These are phyloP conservation scores for Lepisosteus osseus DNA, from an alignment of 2,113 vertebrate genomes.

Conservation along the genomic window DNA sequence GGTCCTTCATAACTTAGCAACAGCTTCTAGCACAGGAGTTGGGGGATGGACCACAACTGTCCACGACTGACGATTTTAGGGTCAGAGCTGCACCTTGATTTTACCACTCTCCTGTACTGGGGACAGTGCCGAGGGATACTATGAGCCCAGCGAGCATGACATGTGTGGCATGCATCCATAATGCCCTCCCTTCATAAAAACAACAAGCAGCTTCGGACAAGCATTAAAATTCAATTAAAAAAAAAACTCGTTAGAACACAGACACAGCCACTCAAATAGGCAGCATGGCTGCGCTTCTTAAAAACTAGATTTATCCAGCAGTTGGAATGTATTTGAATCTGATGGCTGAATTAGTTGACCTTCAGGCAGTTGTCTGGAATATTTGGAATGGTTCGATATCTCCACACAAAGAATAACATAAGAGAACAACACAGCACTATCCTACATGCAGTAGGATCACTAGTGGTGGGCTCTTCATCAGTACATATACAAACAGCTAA, in stretches of 20 bases:
- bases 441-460: neutral
- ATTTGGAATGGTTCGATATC: neutral
- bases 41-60: too few relatives aligned
- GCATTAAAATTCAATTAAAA: neutral
- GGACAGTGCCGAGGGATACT: too few relatives aligned
- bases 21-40: too few relatives aligned
- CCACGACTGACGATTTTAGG: too few relatives aligned
- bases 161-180: neutral
- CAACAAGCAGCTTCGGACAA: neutral
- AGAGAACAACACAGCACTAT: constrained; percentile 1
- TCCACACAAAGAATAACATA: constrained; percentile 6
- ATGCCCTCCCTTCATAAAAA: neutral
- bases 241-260: neutral
- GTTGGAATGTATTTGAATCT: constrained; percentile 22
- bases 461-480: neutral
- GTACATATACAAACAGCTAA: neutral
- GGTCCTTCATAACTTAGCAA: too few relatives aligned
- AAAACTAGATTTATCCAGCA: constrained; percentile 5
- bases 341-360: constrained; percentile 10
- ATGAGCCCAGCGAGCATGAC: neutral
- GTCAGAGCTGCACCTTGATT: too few relatives aligned
- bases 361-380: neutral
- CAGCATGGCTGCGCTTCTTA: constrained; percentile 20
- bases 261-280: constrained; percentile 18
- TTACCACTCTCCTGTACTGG: too few relatives aligned